These are phyloP conservation scores for Glaucomys volans DNA, from an alignment of 2,113 vertebrate species.

Conservation along the genomic window DNA sequence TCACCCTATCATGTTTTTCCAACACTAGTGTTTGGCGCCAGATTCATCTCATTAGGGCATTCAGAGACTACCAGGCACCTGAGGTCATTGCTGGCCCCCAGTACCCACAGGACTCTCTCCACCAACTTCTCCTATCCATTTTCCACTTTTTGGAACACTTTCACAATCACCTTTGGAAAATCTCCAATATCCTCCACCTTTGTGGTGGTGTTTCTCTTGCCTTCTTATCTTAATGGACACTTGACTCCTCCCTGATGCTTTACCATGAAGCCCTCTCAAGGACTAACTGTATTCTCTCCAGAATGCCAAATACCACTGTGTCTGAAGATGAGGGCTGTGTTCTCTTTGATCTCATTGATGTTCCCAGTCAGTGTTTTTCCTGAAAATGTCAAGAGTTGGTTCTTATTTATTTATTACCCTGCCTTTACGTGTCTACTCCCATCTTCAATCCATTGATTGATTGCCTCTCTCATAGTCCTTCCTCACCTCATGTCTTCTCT, in stretches of 20 bases:
- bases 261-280: neutral
- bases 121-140: neutral
- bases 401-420: neutral
- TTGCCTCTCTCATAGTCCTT: neutral
- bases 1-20: accelerated
- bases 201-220: neutral
- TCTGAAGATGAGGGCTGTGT: neutral
- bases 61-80: neutral
- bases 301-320: neutral
- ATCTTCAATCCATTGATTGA: neutral
- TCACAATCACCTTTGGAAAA: neutral
- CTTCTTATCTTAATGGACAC: neutral
- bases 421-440: neutral
- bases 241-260: neutral
- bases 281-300: neutral
- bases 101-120: neutral
- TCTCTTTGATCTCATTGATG: neutral
- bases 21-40: neutral
- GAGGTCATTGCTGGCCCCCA: neutral
- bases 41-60: neutral
- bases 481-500: neutral
- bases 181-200: neutral
- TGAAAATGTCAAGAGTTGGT: neutral
- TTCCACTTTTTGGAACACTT: neutral
- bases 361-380: neutral